Conservation (phyloP, 2,888 invertebrate genomes). For the Formica aserva region DNA sequence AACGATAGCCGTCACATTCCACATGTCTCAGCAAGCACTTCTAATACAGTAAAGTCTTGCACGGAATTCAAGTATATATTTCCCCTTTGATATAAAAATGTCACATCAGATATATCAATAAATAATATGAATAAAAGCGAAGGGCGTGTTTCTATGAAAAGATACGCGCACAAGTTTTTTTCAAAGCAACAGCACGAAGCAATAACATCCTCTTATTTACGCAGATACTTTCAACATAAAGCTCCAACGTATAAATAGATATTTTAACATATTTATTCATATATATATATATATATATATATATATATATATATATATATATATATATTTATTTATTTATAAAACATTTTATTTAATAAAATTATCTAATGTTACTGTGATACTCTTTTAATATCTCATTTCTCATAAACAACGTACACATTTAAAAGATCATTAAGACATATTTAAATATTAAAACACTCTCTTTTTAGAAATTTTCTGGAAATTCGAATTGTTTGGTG, state of each 20-base stretch:
- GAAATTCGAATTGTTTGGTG: neutral
- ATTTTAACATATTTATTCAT: conserved; percentile 7
- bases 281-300: neutral
- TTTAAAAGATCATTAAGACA: neutral
- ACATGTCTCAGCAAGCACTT: neutral
- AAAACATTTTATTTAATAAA: neutral
- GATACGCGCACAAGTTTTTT: conserved; percentile 3
- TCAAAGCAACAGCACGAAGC: neutral
- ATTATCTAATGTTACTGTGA: neutral
- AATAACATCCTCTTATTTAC: neutral
- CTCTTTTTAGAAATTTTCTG: neutral
- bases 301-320: too few species aligned
- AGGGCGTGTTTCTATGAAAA: neutral
- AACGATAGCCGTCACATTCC: neutral
- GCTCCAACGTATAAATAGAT: neutral
- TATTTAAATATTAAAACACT: neutral
- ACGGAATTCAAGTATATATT: neutral
- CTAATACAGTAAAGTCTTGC: neutral
- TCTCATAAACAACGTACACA: neutral
- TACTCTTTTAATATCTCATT: neutral
- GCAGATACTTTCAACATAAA: neutral
- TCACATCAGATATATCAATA: conserved; percentile 29
- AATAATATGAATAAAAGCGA: neutral
- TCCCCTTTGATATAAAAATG: conserved; percentile 17
- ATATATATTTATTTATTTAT: too few species aligned